Conservation (phyloP, 2,113 vertebrate species). For the Etia nguti region DNA sequence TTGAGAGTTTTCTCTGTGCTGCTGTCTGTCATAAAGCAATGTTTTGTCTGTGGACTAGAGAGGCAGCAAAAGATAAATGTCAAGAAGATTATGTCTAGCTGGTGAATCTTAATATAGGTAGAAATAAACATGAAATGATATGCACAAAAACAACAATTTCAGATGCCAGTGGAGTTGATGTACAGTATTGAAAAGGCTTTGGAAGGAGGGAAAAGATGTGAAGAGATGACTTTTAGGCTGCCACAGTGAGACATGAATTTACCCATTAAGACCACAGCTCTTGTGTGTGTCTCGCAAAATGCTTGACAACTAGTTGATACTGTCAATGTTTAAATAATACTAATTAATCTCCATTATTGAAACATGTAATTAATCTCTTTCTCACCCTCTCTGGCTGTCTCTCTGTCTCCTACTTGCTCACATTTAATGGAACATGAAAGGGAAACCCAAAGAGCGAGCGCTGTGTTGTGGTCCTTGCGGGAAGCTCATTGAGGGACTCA, state of each 20-base stretch:
- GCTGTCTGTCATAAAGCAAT: constrained; percentile 21
- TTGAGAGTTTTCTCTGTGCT: constrained; percentile 12
- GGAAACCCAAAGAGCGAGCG: constrained; percentile 61
- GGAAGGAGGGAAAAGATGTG: constrained; percentile 16
- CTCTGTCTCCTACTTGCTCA: constrained; percentile 44
- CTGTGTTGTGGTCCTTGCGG: constrained; percentile 60
- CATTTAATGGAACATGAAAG: constrained; percentile 71
- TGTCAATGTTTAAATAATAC: constrained; percentile 72
- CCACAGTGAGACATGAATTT: constrained; percentile 36
- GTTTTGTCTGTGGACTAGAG: constrained; percentile 12
- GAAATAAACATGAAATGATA: constrained; percentile 46
- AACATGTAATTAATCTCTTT: constrained; percentile 70
- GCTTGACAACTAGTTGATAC: constrained; percentile 56
- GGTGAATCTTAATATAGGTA: constrained; percentile 32
- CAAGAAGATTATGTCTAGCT: constrained; percentile 40
- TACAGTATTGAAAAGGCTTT: constrained; percentile 33
- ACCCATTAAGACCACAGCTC: constrained; percentile 49
- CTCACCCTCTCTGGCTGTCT: constrained; percentile 52
- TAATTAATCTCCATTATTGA: constrained; percentile 69
- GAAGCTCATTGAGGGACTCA: constrained; percentile 59
- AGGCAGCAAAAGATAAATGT: constrained; percentile 42
- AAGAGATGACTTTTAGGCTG: constrained; percentile 42
- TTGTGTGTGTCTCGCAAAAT: constrained; percentile 40
- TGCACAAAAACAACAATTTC: constrained; percentile 62
- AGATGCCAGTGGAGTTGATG: constrained; percentile 45